Percentiles rank a stretch among this genome's conserved stretches.
Conservation (phyloP, 1,140 invertebrate species). For the Lepidotrigona ventralis region DNA sequence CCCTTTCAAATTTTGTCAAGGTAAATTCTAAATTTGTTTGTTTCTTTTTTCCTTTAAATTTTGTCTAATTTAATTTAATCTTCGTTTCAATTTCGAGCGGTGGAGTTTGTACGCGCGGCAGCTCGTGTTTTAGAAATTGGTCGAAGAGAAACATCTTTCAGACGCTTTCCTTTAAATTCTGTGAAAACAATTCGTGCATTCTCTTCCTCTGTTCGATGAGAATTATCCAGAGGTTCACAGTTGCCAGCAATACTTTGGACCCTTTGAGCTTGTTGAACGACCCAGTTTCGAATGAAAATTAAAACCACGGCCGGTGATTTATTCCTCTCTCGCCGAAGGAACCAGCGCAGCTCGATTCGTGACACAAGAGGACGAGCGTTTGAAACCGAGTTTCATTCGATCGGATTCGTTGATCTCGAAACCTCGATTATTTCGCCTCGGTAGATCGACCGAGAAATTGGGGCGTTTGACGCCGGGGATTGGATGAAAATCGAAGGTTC, state of each 20-base stretch:
- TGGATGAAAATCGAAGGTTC: too few relatives aligned
- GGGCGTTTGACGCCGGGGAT: not conserved
- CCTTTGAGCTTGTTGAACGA: not conserved
- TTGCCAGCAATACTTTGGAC: not conserved
- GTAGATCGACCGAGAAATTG: not conserved
- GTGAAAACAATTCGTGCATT: too few relatives aligned
- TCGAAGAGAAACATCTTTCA: too few relatives aligned
- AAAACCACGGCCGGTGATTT: not conserved
- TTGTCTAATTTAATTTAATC: too few relatives aligned
- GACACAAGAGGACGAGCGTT: not conserved
- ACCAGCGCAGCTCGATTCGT: not conserved
- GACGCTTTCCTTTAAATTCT: too few relatives aligned
- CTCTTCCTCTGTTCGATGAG: not conserved
- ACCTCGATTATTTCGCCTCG: not conserved
- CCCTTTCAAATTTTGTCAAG: too few relatives aligned
- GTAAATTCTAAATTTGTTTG: too few relatives aligned
- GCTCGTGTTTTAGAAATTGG: too few relatives aligned
- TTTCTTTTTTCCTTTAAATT: too few relatives aligned
- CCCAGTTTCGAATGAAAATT: not conserved
- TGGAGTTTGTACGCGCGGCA: too few relatives aligned
- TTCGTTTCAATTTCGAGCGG: too few relatives aligned
- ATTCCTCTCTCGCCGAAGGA: not conserved
- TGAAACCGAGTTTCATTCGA: not conserved
- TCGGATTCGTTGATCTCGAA: not conserved
- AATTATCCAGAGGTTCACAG: not conserved